Percentiles rank a stretch among this genome's conserved stretches.
phyloP scores from a whole-genome alignment of 30 jellyfish, hydroid and myxozoan species.

The Aurelia aurita region DNA sequence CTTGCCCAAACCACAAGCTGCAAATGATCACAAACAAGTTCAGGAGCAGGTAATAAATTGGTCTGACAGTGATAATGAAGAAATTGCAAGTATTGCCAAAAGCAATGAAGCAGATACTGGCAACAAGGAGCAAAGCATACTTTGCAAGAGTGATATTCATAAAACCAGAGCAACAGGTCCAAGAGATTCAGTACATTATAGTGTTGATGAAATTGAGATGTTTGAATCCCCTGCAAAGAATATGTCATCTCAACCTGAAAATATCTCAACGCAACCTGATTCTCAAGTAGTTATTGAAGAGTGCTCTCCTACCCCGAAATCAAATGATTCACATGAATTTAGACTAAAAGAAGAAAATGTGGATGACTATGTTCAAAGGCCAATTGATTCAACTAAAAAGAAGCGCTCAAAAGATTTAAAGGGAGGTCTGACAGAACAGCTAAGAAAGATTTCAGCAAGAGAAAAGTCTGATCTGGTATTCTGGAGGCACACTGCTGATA shows the following conservation, averaged over 20 bases:
- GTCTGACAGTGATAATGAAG: background rate
- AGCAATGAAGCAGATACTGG: background rate
- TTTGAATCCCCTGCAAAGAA: conserved; percentile 65
- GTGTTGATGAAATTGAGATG: background rate
- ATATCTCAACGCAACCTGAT: background rate
- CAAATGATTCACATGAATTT: background rate
- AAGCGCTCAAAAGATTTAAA: conserved; percentile 38
- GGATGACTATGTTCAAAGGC: conserved; percentile 1
- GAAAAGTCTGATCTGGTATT: conserved; percentile 59
- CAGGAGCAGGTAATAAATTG: background rate
- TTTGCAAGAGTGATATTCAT: too few species aligned
- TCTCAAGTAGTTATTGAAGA: conserved; percentile 25
- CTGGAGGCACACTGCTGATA: conserved; percentile 60
- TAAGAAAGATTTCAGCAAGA: conserved; percentile 39
- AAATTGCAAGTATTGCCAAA: background rate
- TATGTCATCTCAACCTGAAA: background rate
- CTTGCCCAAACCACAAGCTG: too few species aligned
- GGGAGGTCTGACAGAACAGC: conserved; percentile 57
- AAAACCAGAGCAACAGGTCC: too few species aligned
- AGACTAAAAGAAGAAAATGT: background rate
- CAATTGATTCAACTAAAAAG: conserved; percentile 57
- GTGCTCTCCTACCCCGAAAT: conserved; percentile 16
- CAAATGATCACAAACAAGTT: too few species aligned
- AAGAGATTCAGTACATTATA: background rate
- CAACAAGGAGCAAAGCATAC: too few species aligned